Conservation (phyloP, 2,113 vertebrate species). For the Lepisosteus osseus region DNA sequence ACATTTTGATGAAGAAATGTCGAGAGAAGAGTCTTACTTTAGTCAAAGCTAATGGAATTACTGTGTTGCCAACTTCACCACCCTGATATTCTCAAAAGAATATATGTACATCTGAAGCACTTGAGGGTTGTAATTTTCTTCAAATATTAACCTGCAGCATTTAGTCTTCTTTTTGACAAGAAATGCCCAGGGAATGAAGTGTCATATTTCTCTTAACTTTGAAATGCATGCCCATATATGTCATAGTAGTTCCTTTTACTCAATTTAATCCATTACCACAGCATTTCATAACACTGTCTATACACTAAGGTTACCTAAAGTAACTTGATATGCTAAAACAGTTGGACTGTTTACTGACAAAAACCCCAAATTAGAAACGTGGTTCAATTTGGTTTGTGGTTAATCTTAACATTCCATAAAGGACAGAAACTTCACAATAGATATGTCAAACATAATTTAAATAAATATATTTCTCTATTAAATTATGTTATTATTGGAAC, state of each 20-base stretch:
- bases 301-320: background rate
- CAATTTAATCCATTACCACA: background rate
- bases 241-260: background rate
- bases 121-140: background rate
- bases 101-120: background rate
- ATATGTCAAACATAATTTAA: too few species aligned
- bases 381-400: background rate
- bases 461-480: too few species aligned
- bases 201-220: background rate
- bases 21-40: background rate
- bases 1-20: background rate
- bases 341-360: background rate
- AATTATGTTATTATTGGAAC: too few species aligned
- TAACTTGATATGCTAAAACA: background rate
- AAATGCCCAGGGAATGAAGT: background rate
- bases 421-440: background rate
- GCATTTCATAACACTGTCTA: background rate
- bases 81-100: background rate
- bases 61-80: background rate
- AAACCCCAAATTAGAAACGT: background rate
- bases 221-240: background rate
- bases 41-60: too few species aligned
- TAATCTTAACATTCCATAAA: background rate
- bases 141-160: background rate
- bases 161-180: background rate